Evolutionary conservation across 2,113 vertebrate genomes (phyloP), one percentile per base, ranked within the genome.

Genomic region (Seriola dumerili): DNA sequence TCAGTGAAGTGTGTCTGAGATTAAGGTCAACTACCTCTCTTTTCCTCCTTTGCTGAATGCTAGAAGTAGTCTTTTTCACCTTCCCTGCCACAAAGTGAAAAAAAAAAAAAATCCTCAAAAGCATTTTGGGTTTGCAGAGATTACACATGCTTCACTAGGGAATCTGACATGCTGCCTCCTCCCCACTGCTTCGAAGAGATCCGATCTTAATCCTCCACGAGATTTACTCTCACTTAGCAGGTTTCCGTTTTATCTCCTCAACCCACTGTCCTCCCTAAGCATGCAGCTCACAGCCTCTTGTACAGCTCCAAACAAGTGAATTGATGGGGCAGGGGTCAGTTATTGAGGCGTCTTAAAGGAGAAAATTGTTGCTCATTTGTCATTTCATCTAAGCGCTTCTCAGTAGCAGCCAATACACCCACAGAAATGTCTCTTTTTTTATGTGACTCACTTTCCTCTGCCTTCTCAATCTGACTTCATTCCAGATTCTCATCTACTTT

Each of bases 171-270:
- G 48, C 55, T 70, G 59, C 69, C 66, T 83, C 72, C 34, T 80
- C 65, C 83, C 65, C 38, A 10, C 61, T 80, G 72, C 76, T 90
- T 86, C 62, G 80, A 70, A 86, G 66, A 76, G 78, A 81, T 90
- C 61, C 48, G 68, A 86, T 85, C 72, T 81, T 88, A 81, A 91
- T 91, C 83, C 81, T 65, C 67, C n/a, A 13, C 40, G 36, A 85
- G 76, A 62, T 81, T 84, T 78, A 50, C 58, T 81, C 65, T 87
- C 64, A 82, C 54, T 70, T 16, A 48, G 69, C 40, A 85, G 74
- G 70, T 89, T 88, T 80, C 40, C 1, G 3, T 81, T 89, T 83
- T 78, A 71, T 89, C 76, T 72, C 58, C 23, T 78, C 32, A 78
- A 73, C 72, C 32, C 64, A 77, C 76, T 36, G 36, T 68, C 59